Conservation (phyloP, 2,888 invertebrate species). For the Pharmacophagus antenor region DNA sequence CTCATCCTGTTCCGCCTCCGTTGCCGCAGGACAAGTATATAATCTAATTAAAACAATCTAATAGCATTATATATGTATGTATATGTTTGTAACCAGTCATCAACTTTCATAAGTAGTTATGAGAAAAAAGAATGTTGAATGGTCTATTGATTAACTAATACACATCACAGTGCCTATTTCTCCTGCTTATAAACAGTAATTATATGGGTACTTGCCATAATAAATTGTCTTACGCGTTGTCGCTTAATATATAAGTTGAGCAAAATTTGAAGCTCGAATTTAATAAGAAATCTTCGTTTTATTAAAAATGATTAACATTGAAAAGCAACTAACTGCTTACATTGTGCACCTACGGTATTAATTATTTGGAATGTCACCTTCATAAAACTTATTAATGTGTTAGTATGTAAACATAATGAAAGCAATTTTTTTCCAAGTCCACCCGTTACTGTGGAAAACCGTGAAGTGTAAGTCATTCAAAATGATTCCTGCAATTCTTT, state of each 20-base stretch:
- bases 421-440: slow-evolving; percentile 49
- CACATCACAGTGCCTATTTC: too few relatives aligned
- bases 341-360: neutral
- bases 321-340: neutral
- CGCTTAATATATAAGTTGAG: too few relatives aligned
- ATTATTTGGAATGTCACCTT: neutral
- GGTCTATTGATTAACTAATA: too few relatives aligned
- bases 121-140: too few relatives aligned
- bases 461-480: slow-evolving; percentile 57
- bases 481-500: too few relatives aligned
- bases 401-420: neutral
- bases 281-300: neutral
- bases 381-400: neutral
- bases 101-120: too few relatives aligned
- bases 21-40: slow-evolving; percentile 53
- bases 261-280: neutral
- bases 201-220: too few relatives aligned
- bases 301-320: neutral
- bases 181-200: too few relatives aligned
- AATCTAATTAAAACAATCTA: slow-evolving; percentile 12
- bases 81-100: too few relatives aligned
- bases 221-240: too few relatives aligned
- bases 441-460: slow-evolving; percentile 47
- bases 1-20: slow-evolving; percentile 61
- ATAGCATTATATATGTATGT: neutral